These are phyloP conservation scores for Lycaena phlaeas DNA, from an alignment of 2,888 invertebrate genomes.

Conservation along the genomic window DNA sequence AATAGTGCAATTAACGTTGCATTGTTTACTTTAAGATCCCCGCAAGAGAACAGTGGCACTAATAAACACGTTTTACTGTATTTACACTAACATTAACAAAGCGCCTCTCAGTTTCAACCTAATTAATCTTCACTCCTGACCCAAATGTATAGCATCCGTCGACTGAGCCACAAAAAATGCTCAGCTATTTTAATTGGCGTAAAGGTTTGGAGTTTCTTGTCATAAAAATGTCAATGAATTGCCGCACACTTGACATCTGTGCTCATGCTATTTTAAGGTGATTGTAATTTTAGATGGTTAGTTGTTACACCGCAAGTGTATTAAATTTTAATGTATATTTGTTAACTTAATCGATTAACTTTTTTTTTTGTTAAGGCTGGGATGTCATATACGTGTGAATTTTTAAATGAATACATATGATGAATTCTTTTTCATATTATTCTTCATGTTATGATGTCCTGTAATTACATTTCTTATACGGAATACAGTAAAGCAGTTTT, in stretches of 20 bases:
- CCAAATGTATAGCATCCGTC: conserved; percentile 59
- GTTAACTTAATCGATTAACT: too few species aligned
- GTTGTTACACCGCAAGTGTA: too few species aligned
- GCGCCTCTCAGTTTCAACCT: conserved; percentile 48
- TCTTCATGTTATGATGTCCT: too few species aligned
- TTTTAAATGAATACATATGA: too few species aligned
- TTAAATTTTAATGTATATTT: too few species aligned
- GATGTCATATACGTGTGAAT: too few species aligned
- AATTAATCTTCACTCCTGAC: conserved; percentile 55
- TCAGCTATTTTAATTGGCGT: conserved; percentile 69
- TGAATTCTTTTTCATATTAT: too few species aligned
- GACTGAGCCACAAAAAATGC: conserved; percentile 52
- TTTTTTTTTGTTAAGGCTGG: too few species aligned
- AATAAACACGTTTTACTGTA: conserved; percentile 56
- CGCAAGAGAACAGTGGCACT: conserved; percentile 39
- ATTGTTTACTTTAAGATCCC: conserved; percentile 47
- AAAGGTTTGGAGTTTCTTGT: conserved; percentile 45
- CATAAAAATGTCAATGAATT: conserved; percentile 52
- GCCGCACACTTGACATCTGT: conserved; percentile 39
- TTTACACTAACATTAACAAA: conserved; percentile 49
- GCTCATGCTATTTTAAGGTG: conserved; percentile 20
- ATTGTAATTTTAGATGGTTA: conserved; percentile 14
- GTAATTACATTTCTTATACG: too few species aligned
- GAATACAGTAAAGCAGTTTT: too few species aligned
- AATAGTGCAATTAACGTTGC: conserved; percentile 45